A percentile compares a stretch with the other conserved stretches of the same genome.
These are phyloP conservation scores for Pipistrellus nathusii DNA, from an alignment of 2,797 vertebrate species.

Conservation along the genomic window DNA sequence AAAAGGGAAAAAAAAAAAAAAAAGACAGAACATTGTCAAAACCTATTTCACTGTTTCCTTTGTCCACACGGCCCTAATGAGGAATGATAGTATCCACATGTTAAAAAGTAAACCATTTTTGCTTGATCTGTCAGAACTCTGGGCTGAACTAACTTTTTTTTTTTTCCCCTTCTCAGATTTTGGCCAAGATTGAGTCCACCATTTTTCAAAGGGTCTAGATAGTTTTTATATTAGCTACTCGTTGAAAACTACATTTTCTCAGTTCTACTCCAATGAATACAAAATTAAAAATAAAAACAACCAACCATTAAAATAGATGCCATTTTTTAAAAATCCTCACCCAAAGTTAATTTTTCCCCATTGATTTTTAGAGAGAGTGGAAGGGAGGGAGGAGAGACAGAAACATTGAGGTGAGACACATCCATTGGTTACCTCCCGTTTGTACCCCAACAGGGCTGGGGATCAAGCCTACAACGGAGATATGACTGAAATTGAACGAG, in stretches of 20 bases:
- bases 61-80: background rate
- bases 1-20: background rate
- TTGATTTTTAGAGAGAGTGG: too few species aligned
- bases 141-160: background rate
- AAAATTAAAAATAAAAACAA: background rate
- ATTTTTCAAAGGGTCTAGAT: background rate
- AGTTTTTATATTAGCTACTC: background rate
- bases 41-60: background rate
- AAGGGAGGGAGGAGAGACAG: too few species aligned
- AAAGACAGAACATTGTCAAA: background rate
- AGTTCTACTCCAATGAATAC: background rate
- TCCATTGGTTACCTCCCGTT: too few species aligned
- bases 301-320: background rate
- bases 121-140: background rate
- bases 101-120: conserved; percentile 50
- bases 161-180: background rate
- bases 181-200: background rate
- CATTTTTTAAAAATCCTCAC: background rate
- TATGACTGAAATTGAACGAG: too few species aligned
- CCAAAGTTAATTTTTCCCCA: too few species aligned
- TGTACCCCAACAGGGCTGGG: too few species aligned
- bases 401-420: too few species aligned
- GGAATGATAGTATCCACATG: background rate
- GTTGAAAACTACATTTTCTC: background rate
- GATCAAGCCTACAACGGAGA: too few species aligned